These are phyloP conservation scores for Ptychoptera albimana DNA, from an alignment of 2,888 invertebrate species.

Conservation along the genomic window DNA sequence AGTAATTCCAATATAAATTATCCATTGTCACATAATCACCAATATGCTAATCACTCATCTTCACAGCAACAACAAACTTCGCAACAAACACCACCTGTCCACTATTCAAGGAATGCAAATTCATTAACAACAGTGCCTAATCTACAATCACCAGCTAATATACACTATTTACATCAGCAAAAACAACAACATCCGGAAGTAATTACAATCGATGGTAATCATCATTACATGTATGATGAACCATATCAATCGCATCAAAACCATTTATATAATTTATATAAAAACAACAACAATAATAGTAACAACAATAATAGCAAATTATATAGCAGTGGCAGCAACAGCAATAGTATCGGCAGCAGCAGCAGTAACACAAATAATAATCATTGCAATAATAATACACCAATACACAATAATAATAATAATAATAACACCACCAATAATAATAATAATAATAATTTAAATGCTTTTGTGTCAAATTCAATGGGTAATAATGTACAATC, in stretches of 20 bases:
- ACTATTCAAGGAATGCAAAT: no score
- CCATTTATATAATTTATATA: no score
- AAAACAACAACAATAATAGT: not conserved
- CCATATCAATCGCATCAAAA: not conserved
- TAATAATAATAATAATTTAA: not conserved
- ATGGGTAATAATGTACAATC: no score
- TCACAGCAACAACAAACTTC: no score
- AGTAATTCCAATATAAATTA: no score
- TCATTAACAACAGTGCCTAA: no score
- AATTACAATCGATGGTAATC: slow-evolving; percentile 1
- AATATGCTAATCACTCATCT: no score
- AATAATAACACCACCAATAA: not conserved
- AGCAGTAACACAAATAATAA: not conserved
- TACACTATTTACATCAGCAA: not conserved
- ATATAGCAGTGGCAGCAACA: not conserved
- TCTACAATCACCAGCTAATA: no score
- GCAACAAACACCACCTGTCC: no score
- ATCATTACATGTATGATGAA: slow-evolving; percentile 1
- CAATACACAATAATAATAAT: not conserved
- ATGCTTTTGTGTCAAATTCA: not conserved
- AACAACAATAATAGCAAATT: not conserved
- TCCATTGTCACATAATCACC: no score
- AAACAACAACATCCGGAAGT: not conserved
- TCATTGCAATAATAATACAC: not conserved
- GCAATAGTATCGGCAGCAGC: not conserved